These are phyloP conservation scores for Andrena praecox DNA, from an alignment of 2,888 invertebrate species.

Conservation along the genomic window DNA sequence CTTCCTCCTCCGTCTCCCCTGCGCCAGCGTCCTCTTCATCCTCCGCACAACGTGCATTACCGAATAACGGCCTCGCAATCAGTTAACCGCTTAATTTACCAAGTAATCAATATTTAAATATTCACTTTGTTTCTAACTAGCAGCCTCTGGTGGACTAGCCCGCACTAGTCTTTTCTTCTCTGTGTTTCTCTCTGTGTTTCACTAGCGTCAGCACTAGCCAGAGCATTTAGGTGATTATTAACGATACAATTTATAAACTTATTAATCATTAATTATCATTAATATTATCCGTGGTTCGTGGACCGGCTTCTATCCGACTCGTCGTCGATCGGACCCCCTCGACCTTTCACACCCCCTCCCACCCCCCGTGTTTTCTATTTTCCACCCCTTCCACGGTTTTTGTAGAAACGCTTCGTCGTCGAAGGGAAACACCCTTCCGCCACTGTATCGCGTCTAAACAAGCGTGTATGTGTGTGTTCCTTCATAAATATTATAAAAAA, in stretches of 20 bases:
- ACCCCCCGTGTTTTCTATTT: not conserved
- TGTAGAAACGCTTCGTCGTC: conserved; percentile 37
- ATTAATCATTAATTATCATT: conserved; percentile 16
- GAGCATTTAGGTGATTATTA: conserved; percentile 78
- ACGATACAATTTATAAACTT: conserved; percentile 52
- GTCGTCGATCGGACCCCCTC: conserved; percentile 40
- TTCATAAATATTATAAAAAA: conserved; percentile 67
- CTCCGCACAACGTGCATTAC: conserved; percentile 48
- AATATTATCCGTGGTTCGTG: conserved; percentile 51
- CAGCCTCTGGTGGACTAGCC: conserved; percentile 82
- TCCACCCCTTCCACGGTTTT: not conserved
- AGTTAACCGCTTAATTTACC: conserved; percentile 68
- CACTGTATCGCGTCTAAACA: conserved; percentile 38
- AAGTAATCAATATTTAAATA: conserved; percentile 75
- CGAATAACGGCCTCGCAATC: conserved; percentile 34
- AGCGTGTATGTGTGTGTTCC: conserved; percentile 44
- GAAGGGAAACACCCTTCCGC: conserved; percentile 17
- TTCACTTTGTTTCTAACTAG: conserved; percentile 80
- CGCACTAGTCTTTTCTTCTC: conserved; percentile 75
- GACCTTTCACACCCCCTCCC: not conserved
- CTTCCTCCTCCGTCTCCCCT: not conserved
- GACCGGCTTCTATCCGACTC: conserved; percentile 40
- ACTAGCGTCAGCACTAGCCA: conserved; percentile 81
- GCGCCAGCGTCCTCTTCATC: not conserved
- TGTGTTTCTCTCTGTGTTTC: conserved; percentile 11